Evolutionary conservation across 1,140 invertebrate species (phyloP).

Genomic region (Pseudomyrmex gracilis): DNA sequence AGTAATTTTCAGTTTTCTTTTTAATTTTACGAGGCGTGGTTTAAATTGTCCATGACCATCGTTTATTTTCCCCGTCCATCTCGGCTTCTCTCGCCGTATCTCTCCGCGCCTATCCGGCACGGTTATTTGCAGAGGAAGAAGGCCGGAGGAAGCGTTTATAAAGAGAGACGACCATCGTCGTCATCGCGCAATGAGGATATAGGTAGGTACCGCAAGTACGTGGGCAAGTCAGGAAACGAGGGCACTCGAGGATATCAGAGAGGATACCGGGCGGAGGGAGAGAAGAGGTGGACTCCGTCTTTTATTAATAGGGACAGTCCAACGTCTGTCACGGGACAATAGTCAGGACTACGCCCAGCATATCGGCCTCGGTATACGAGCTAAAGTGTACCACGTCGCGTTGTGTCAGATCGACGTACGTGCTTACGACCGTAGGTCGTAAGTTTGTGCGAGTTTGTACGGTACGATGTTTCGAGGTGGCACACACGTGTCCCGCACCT

Average conservation of each 20-base stretch:
- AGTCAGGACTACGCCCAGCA: constrained; percentile 75
- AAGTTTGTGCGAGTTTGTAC: constrained; percentile 59
- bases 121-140: constrained; percentile 65
- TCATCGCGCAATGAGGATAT: constrained; percentile 65
- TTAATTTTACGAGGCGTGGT: constrained; percentile 57
- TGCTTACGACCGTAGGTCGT: constrained; percentile 37
- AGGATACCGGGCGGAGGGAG: constrained; percentile 56
- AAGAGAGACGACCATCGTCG: constrained; percentile 62
- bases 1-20: neutral
- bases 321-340: constrained; percentile 79
- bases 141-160: constrained; percentile 68
- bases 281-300: neutral
- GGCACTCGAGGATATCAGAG: constrained; percentile 78
- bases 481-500: constrained; percentile 65
- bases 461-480: constrained; percentile 69
- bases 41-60: constrained; percentile 62
- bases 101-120: constrained; percentile 74
- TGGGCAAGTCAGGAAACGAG: constrained; percentile 84
- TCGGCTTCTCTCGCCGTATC: constrained; percentile 58
- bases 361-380: constrained; percentile 60
- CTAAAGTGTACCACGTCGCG: constrained; percentile 52
- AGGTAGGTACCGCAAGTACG: constrained; percentile 59
- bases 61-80: constrained; percentile 66
- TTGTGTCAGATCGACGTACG: constrained; percentile 2
- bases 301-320: constrained; percentile 82